Percentiles rank a stretch among this genome's conserved stretches.
Conservation (phyloP, 2,888 invertebrate genomes). For the Philereme vetulata region DNA sequence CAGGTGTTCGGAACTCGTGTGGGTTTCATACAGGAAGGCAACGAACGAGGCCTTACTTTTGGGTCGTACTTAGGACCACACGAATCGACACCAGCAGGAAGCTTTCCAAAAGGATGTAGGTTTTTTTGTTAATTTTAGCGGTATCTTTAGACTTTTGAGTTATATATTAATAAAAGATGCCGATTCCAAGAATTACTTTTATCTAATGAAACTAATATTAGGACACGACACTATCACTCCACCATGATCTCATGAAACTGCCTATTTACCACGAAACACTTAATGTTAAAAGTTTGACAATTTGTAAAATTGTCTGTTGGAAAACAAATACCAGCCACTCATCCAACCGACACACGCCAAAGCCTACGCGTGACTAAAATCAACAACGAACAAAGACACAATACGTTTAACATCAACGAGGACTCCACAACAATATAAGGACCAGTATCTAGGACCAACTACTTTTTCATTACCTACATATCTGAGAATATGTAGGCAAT, state of each 20-base stretch:
- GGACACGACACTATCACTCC: too few relatives aligned
- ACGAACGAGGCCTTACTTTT: conserved; percentile 29
- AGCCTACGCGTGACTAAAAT: conserved; percentile 75
- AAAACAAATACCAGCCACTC: conserved; percentile 39
- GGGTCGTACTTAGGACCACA: conserved; percentile 6
- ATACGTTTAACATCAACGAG: conserved; percentile 50
- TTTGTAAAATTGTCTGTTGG: too few relatives aligned
- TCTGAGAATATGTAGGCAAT: background rate
- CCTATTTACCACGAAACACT: too few relatives aligned
- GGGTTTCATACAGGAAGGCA: conserved; percentile 46
- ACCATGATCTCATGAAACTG: too few relatives aligned
- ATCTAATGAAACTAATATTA: too few relatives aligned
- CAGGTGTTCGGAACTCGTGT: conserved; percentile 39
- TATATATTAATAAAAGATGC: too few relatives aligned
- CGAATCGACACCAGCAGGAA: conserved; percentile 4
- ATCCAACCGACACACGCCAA: conserved; percentile 64
- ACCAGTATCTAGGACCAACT: background rate
- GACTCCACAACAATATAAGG: conserved; percentile 35
- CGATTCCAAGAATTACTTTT: too few relatives aligned
- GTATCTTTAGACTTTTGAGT: too few relatives aligned
- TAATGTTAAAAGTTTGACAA: too few relatives aligned
- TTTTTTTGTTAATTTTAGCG: background rate
- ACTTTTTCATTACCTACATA: background rate
- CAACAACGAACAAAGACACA: conserved; percentile 48
- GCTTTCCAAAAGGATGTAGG: background rate